Evolutionary conservation across 2,797 vertebrate genomes (phyloP), one percentile per base, ranked within the genome.

Genomic region (Esox lucius): DNA sequence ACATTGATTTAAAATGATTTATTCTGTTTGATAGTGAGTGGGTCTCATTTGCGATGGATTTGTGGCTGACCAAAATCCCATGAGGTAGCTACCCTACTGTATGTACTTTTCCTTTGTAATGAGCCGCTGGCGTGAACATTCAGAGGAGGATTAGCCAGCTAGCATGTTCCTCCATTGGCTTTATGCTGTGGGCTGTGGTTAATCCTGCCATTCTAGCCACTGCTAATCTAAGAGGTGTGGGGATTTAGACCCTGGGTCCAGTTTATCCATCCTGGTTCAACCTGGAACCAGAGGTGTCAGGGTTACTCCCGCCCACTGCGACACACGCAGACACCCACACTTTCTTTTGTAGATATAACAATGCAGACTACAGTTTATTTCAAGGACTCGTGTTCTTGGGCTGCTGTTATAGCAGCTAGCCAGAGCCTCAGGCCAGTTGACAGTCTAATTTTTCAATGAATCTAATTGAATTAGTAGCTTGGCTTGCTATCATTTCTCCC

Each of bases 151-250:
- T 70, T 64, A 76, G 59, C 51, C 72, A 15, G 48, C 51, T 73
- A 15, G 48, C 78, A 75, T 78, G 74, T 81, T 79, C 73, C 68
- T 75, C 62, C 48, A 12, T 64, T 33, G 62, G 15, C 16, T 15
- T 59, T 24, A 59, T 24, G n/a, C 22, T 24, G 2, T 59, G n/a
- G 56, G 56, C 56, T 65, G 68, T 68, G 49, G 56, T 71, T 83
- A 78, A 81, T 85, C 77, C 72, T 26, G 15, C 70, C 61, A 79
- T 81, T 79, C 79, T 85, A 73, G 74, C 70, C 70, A 42, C 53
- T 42, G 75, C 74, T 81, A 83, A 83, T 85, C 76, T 75, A 35
- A 42, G 71, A 77, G 84, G 77, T 78, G 78, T 72, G 73, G 24
- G 73, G 80, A 59, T 78, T 75, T 61, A 31, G 62, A 53, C 64